Conservation (phyloP, 2,797 vertebrate species). For the Brachyrhaphis roseni region DNA sequence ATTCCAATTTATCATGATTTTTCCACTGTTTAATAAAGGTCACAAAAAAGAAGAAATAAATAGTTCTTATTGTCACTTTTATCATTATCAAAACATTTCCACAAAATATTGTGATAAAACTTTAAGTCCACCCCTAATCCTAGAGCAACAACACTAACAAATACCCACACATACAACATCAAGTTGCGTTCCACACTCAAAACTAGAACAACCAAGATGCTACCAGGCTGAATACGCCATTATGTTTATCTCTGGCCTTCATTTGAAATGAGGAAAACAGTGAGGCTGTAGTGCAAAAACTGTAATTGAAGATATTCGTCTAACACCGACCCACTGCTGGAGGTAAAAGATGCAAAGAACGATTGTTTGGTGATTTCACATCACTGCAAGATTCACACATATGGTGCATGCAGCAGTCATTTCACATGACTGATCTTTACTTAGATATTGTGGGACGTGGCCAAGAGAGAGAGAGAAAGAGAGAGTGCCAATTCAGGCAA, state of each 20-base stretch:
- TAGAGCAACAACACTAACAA: slow-evolving; percentile 4
- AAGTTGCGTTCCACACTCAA: neutral
- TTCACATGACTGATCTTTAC: slow-evolving; percentile 42
- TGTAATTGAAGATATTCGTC: slow-evolving; percentile 26
- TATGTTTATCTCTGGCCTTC: slow-evolving; percentile 19
- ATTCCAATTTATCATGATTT: too few relatives aligned
- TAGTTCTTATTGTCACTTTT: too few relatives aligned
- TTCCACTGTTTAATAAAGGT: too few relatives aligned
- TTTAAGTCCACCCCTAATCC: neutral
- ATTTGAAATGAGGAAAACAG: neutral
- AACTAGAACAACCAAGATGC: slow-evolving; percentile 1
- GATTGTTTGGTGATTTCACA: neutral
- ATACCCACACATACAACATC: neutral
- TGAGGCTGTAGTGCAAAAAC: slow-evolving; percentile 1
- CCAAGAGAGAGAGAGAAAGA: slow-evolving; percentile 3
- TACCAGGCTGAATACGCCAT: slow-evolving; percentile 25
- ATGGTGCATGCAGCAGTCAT: neutral
- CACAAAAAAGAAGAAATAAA: too few relatives aligned
- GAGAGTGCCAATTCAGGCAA: slow-evolving; percentile 25
- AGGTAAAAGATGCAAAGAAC: slow-evolving; percentile 9
- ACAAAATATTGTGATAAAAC: too few relatives aligned
- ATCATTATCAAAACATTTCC: too few relatives aligned
- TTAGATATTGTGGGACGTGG: slow-evolving; percentile 31
- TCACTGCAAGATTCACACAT: slow-evolving; percentile 1
- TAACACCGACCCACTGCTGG: neutral